These are phyloP conservation scores for Pyrocephalus nanus DNA, from an alignment of 2,797 vertebrate genomes.

Conservation along the genomic window DNA sequence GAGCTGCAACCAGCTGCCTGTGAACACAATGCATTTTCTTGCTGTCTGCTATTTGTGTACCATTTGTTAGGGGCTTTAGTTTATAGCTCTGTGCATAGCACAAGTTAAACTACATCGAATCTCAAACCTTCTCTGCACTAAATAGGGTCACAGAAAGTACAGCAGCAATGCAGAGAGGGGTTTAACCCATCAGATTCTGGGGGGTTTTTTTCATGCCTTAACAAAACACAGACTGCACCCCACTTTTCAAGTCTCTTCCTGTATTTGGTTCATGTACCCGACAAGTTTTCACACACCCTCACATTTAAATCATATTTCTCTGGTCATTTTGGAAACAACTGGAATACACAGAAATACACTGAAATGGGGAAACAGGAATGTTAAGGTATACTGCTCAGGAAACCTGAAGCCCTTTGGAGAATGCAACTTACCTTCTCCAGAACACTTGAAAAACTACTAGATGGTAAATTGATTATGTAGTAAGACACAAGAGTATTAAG, in stretches of 20 bases:
- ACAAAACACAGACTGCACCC: background rate
- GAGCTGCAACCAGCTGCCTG: conserved; percentile 27
- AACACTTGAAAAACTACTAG: conserved; percentile 45
- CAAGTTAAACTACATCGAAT: conserved; percentile 68
- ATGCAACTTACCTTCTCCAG: conserved; percentile 52
- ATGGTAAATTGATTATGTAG: conserved; percentile 56
- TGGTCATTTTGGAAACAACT: conserved; percentile 8
- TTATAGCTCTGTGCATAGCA: conserved; percentile 66
- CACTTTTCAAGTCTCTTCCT: background rate
- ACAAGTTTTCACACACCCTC: background rate
- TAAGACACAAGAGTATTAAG: conserved; percentile 17
- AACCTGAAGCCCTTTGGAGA: conserved; percentile 18
- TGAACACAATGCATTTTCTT: conserved; percentile 32
- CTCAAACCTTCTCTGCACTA: conserved; percentile 61
- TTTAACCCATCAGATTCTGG: conserved; percentile 65
- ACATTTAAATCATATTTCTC: background rate
- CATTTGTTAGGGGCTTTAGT: conserved; percentile 63
- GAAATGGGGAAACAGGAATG: background rate
- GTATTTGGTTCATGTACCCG: background rate
- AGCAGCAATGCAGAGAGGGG: conserved; percentile 14
- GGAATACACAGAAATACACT: background rate
- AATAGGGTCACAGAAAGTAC: conserved; percentile 74
- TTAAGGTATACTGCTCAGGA: conserved; percentile 20
- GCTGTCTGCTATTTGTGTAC: conserved; percentile 47
- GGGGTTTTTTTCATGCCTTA: background rate